phyloP scores from a whole-genome alignment of 2,113 vertebrate species.

The Periophthalmodon schlosseri region DNA sequence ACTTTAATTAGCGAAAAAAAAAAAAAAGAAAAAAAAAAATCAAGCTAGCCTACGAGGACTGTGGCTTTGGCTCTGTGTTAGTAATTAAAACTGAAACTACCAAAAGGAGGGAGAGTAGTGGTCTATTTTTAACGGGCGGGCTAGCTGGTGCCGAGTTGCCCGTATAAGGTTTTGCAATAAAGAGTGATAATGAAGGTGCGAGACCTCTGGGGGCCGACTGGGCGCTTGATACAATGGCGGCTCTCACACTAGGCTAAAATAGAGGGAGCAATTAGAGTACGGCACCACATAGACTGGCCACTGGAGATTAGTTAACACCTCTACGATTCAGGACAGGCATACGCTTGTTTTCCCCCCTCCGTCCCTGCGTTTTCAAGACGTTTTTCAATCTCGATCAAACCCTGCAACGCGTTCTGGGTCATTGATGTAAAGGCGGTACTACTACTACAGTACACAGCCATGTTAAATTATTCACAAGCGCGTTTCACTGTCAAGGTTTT shows the following conservation, averaged over 20 bases:
- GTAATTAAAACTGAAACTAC: conserved; percentile 93
- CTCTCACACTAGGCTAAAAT: conserved; percentile 88
- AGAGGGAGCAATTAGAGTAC: conserved; percentile 88
- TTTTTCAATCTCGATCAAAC: conserved; percentile 35
- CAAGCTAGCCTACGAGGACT: conserved; percentile 83
- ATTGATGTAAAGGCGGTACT: conserved; percentile 36
- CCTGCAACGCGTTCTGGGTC: conserved; percentile 13
- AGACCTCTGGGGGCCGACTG: conserved; percentile 86
- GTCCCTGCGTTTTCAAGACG: conserved; percentile 54
- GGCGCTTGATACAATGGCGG: conserved; percentile 87
- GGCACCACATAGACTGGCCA: conserved; percentile 86
- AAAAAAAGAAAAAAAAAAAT: conserved; percentile 44
- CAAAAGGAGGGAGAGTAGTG: conserved; percentile 82
- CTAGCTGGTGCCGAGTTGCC: conserved; percentile 87
- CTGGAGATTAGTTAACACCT: conserved; percentile 88
- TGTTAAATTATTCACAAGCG: conserved; percentile 46
- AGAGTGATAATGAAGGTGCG: conserved; percentile 98
- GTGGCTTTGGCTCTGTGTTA: conserved; percentile 85
- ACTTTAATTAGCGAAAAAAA: conserved; percentile 94
- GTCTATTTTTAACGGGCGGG: conserved; percentile 94
- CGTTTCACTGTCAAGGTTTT: conserved; percentile 47
- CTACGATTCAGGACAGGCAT: conserved; percentile 79
- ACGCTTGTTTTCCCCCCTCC: conserved; percentile 65
- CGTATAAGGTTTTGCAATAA: conserved; percentile 91
- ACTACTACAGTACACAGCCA: conserved; percentile 16